A percentile compares a stretch with the other conserved stretches of the same genome.
Evolutionary conservation across 2,113 vertebrate species (phyloP).

Genomic region (Onychostruthus taczanowskii): DNA sequence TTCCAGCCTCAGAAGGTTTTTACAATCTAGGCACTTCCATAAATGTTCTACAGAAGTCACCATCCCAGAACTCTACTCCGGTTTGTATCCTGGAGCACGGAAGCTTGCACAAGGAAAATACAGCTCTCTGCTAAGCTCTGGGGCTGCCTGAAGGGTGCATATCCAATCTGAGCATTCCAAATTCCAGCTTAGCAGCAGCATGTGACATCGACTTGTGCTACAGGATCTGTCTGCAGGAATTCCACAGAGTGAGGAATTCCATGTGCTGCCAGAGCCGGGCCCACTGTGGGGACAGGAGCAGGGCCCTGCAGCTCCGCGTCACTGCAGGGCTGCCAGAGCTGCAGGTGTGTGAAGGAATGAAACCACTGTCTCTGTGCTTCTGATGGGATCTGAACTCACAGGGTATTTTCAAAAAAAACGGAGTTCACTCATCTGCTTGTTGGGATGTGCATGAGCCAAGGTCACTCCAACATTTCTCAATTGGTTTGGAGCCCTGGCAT

Average conservation of each 20-base stretch:
- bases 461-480: not conserved
- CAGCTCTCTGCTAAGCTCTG: not conserved
- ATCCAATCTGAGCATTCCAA: not conserved
- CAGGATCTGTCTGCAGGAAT: not conserved
- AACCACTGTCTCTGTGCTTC: not conserved
- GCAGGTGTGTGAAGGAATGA: not conserved
- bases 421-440: not conserved
- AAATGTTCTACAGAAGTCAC: not conserved
- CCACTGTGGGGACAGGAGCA: not conserved
- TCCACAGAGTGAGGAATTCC: not conserved
- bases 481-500: not conserved
- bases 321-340: not conserved
- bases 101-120: not conserved
- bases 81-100: not conserved
- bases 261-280: not conserved
- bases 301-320: accelerated
- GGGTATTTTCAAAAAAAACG: not conserved
- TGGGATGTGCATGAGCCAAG: accelerated
- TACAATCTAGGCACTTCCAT: not conserved
- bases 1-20: not conserved
- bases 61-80: not conserved
- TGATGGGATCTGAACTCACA: not conserved
- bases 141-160: not conserved
- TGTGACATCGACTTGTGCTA: not conserved
- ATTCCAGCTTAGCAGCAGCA: not conserved